Evolutionary conservation across 2,888 invertebrate species (phyloP).

Genomic region (Cepaea hortensis): DNA sequence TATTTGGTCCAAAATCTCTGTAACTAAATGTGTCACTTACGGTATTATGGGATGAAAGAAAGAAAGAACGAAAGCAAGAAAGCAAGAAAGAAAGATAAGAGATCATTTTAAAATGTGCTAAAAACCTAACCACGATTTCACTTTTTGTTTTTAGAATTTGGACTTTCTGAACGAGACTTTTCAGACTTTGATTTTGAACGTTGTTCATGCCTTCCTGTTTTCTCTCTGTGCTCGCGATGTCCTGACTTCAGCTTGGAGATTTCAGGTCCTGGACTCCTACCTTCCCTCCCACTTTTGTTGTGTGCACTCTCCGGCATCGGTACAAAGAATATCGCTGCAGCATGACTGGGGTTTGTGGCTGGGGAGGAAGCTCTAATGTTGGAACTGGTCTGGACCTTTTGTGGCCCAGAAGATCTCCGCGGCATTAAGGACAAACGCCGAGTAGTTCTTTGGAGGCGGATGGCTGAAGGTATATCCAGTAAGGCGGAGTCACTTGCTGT

Average conservation of each 20-base stretch:
- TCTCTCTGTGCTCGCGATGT: background rate
- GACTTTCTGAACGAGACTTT: slow-evolving; percentile 42
- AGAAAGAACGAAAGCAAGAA: background rate
- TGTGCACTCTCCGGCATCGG: slow-evolving; percentile 47
- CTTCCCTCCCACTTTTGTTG: slow-evolving; percentile 13
- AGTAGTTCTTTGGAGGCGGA: slow-evolving; percentile 57
- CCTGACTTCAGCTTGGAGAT: slow-evolving; percentile 4
- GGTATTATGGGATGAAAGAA: too few species aligned
- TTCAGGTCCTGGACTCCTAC: background rate
- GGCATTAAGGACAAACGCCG: slow-evolving; percentile 61
- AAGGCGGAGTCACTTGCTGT: slow-evolving; percentile 51
- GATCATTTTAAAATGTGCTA: background rate
- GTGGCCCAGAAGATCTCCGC: slow-evolving; percentile 58
- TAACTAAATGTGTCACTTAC: too few species aligned
- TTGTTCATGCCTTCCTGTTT: background rate
- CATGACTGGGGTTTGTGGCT: background rate
- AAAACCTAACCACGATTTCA: background rate
- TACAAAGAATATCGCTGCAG: slow-evolving; percentile 13
- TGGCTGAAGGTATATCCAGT: slow-evolving; percentile 41
- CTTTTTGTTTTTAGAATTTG: slow-evolving; percentile 31
- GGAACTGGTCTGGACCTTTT: slow-evolving; percentile 45
- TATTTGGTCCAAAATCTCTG: too few species aligned
- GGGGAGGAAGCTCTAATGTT: slow-evolving; percentile 19
- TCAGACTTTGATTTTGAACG: slow-evolving; percentile 15
- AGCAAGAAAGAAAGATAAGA: background rate